Evolutionary conservation across 2,888 invertebrate genomes (phyloP).

Genomic region (Phania funesta): DNA sequence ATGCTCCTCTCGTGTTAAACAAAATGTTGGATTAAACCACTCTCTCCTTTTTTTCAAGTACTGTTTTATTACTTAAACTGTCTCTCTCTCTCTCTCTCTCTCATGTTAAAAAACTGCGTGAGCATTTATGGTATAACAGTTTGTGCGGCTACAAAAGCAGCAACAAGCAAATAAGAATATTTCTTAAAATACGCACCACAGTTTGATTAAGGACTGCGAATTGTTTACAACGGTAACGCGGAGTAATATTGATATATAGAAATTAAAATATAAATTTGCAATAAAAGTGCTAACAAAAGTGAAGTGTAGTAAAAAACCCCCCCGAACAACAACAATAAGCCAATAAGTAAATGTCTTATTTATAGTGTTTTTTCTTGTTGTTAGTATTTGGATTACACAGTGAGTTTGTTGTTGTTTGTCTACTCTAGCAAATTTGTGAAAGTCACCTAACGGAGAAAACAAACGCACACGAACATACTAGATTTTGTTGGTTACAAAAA

Average conservation of each 20-base stretch:
- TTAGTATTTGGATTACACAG: too few species aligned
- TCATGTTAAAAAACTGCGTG: constrained; percentile 52
- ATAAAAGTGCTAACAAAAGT: constrained; percentile 21
- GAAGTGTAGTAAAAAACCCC: background rate
- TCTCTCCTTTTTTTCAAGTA: background rate
- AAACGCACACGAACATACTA: constrained; percentile 15
- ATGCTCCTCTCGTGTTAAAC: constrained; percentile 21
- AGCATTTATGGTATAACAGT: constrained; percentile 62
- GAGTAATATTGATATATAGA: constrained; percentile 18
- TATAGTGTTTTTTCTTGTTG: background rate
- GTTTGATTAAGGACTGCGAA: constrained; percentile 54
- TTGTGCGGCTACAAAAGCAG: background rate
- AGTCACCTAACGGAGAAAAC: constrained; percentile 16
- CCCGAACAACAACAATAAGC: background rate
- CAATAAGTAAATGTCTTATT: constrained; percentile 5
- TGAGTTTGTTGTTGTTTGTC: background rate
- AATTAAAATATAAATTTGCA: constrained; percentile 17
- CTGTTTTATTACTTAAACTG: background rate
- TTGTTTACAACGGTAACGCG: constrained; percentile 56
- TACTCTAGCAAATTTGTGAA: constrained; percentile 9
- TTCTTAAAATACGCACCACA: constrained; percentile 61
- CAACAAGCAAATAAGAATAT: constrained; percentile 46
- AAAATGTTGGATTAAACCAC: background rate
- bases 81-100: background rate
- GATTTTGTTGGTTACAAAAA: background rate